phyloP scores from a whole-genome alignment of 92 coral and sea anemone species.

The Zoanthus sociatus region DNA sequence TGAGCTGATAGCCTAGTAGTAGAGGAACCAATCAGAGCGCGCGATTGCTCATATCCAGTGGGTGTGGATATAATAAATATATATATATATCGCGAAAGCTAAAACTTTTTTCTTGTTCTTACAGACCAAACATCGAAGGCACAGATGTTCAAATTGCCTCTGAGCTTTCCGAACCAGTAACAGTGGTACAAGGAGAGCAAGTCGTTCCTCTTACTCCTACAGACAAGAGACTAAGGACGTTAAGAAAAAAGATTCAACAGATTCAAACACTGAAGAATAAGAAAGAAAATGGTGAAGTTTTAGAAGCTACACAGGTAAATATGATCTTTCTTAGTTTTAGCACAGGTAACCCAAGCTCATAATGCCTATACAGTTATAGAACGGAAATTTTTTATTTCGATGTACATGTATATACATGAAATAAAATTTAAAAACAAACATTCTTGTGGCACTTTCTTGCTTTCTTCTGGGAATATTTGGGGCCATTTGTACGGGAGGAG shows the following conservation, averaged over 20 bases:
- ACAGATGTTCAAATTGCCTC: background rate
- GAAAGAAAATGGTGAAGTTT: constrained; percentile 72
- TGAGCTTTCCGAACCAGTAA: background rate
- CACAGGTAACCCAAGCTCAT: too few species aligned
- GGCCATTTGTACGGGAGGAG: too few species aligned
- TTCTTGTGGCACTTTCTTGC: too few species aligned
- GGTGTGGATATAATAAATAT: too few species aligned
- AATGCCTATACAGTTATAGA: too few species aligned
- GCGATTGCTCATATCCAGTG: too few species aligned
- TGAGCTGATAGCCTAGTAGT: too few species aligned
- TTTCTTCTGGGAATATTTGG: too few species aligned
- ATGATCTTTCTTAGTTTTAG: background rate
- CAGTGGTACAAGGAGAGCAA: background rate
- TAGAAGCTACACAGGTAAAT: constrained; percentile 87
- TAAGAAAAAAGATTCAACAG: constrained; percentile 91
- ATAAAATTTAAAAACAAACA: too few species aligned
- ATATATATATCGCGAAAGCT: background rate
- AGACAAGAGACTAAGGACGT: constrained; percentile 81
- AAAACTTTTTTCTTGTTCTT: background rate
- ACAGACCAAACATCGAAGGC: constrained; percentile 20
- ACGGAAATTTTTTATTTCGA: too few species aligned
- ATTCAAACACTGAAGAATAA: constrained; percentile 77
- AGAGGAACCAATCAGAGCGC: too few species aligned
- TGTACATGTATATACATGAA: too few species aligned
- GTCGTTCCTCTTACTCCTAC: constrained; percentile 63